Conservation (phyloP, 2,113 vertebrate genomes). For the Festucalex cinctus region DNA sequence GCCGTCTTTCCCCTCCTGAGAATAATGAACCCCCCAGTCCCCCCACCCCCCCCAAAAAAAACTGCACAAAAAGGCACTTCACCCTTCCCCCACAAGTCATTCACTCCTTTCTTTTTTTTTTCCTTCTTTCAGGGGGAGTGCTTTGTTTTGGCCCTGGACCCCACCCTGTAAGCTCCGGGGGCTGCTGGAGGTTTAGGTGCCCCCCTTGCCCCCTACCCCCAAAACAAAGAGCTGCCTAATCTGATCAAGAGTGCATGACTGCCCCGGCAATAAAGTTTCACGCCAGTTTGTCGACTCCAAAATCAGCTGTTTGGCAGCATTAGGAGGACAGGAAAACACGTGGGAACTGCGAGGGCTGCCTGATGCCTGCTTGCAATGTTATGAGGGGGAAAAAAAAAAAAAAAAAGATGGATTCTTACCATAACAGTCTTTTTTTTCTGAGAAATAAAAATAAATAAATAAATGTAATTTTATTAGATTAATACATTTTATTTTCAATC, state of each 20-base stretch:
- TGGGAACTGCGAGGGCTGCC: not conserved
- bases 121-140: slow-evolving; percentile 29
- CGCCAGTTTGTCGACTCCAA: not conserved
- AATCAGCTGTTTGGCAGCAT: not conserved
- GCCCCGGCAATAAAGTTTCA: slow-evolving; percentile 7
- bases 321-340: slow-evolving; percentile 2
- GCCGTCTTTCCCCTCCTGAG: slow-evolving; percentile 52
- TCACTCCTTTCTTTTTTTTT: slow-evolving; percentile 29
- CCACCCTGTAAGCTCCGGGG: slow-evolving; percentile 43
- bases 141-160: slow-evolving; percentile 51
- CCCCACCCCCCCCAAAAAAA: slow-evolving; percentile 7
- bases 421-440: not conserved
- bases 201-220: slow-evolving; percentile 22
- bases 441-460: too few species aligned
- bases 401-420: not conserved
- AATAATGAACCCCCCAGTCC: slow-evolving; percentile 47
- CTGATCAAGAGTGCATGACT: slow-evolving; percentile 68
- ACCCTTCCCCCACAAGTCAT: slow-evolving; percentile 37
- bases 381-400: not conserved
- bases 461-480: too few species aligned
- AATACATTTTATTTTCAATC: too few species aligned
- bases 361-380: not conserved
- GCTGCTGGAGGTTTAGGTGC: slow-evolving; percentile 33
- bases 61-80: slow-evolving; percentile 37
- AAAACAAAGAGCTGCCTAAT: slow-evolving; percentile 53